A percentile compares a stretch with the other conserved stretches of the same genome.
Evolutionary conservation across 1,140 invertebrate species (phyloP).

Genomic region (Neomicropteryx cornuta): DNA sequence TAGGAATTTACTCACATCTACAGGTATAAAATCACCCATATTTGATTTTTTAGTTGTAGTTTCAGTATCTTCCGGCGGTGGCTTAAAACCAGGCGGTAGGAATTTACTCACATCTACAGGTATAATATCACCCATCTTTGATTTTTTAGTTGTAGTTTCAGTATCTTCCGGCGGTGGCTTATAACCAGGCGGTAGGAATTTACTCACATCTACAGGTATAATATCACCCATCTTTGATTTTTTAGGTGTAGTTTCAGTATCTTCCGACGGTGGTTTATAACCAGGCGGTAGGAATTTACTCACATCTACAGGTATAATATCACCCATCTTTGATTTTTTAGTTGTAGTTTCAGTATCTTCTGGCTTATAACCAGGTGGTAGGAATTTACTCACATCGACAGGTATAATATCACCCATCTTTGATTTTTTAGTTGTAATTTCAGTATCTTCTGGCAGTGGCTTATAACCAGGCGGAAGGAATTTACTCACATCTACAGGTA

Average conservation of each 20-base stretch:
- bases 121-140: constrained; percentile 28
- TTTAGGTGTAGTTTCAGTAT: constrained; percentile 30
- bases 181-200: constrained; percentile 49
- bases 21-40: constrained; percentile 2
- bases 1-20: no score
- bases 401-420: no score
- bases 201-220: constrained; percentile 43
- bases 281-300: constrained; percentile 51
- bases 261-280: constrained; percentile 32
- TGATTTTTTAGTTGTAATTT: no score
- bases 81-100: constrained; percentile 49
- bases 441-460: no score
- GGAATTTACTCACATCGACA: no score
- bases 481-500: no score
- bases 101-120: constrained; percentile 43
- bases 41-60: constrained; percentile 9
- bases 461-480: no score
- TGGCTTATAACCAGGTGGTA: no score
- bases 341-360: no score
- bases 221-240: constrained; percentile 29
- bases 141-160: constrained; percentile 16
- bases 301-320: no score
- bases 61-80: constrained; percentile 4
- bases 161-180: constrained; percentile 29
- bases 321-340: no score